Evolutionary conservation across 1,140 invertebrate genomes (phyloP), one percentile per base, ranked within the genome.

Genomic region (Monochamus saltuarius): DNA sequence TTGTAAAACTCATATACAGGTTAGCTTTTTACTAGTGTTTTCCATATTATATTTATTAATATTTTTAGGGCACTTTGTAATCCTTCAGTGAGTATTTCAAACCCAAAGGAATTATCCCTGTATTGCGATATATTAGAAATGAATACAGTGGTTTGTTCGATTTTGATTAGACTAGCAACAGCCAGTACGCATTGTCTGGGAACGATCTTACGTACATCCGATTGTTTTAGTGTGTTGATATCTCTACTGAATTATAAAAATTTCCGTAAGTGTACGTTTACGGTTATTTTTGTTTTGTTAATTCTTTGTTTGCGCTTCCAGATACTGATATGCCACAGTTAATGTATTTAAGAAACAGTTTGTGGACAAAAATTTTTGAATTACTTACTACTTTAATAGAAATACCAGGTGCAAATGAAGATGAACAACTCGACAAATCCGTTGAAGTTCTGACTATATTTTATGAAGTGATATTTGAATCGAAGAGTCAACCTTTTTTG

Each of bases 51-150:
- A 10, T 35, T 11, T 43, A 11, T 35, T 47, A 36, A 37, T 34
- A 42, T 56, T 71, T 59, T 61, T 61, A 80, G 79, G 19, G 79
- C 76, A 57, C 19, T 73, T 13, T 65, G 58, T 49, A 43, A 59
- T 14, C 72, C 80, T 53, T 71, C 73, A 11, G 68, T 74, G 36
- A 63, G 66, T 52, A 65, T 75, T 0, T 66, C 68, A 34, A 67
- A 58, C 42, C 73, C 73, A 13, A 74, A 67, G 54, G 69, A 72
- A 65, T 59, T 80, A 3, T 62, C 71, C 3, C 67, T 78, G 16
- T 81, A 80, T 60, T 73, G 68, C 47, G 80, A 81, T 40, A 61
- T 80, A 34, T 61, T 83, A 35, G 77, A 81, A 69, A 82, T 84
- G 81, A 79, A 81, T 57, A 71, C 73, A 0, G 70, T 62, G 45